phyloP scores from a whole-genome alignment of 2,888 invertebrate genomes.

The Terebella lapidaria region DNA sequence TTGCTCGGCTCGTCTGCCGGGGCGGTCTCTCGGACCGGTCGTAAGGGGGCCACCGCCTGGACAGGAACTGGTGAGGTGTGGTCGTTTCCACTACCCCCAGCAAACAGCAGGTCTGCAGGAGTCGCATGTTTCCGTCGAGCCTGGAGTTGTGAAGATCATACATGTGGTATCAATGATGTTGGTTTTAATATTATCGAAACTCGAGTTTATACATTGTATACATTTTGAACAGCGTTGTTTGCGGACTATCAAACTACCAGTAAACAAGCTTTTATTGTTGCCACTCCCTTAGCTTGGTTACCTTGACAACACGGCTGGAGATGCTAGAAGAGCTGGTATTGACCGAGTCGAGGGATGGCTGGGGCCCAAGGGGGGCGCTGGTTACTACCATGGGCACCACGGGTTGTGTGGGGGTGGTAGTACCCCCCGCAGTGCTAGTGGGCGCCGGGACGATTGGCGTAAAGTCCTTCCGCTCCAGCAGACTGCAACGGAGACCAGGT shows the following conservation, averaged over 20 bases:
- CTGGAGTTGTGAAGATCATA: conserved; percentile 5
- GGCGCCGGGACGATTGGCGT: background rate
- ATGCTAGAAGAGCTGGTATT: conserved; percentile 1
- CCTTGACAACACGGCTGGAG: background rate
- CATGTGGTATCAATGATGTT: no score
- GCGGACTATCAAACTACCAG: no score
- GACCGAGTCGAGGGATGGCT: background rate
- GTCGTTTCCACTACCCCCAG: conserved; percentile 6
- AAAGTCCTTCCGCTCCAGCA: background rate
- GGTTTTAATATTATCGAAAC: no score
- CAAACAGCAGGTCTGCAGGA: conserved; percentile 64
- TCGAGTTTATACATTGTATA: no score
- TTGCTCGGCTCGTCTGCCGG: background rate
- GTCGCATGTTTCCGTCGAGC: conserved; percentile 46
- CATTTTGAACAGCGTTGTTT: no score
- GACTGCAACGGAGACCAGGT: background rate
- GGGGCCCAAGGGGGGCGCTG: background rate
- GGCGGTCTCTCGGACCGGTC: background rate
- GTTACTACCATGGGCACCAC: no score
- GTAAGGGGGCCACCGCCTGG: background rate
- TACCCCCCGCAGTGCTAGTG: background rate
- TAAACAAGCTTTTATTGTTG: no score
- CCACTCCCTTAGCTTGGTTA: no score
- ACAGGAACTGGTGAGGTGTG: conserved; percentile 2
- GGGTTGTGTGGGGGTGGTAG: background rate